Base-by-base conservation (phyloP, 2,888 invertebrate genomes). In the Laothoe populi region DNA sequence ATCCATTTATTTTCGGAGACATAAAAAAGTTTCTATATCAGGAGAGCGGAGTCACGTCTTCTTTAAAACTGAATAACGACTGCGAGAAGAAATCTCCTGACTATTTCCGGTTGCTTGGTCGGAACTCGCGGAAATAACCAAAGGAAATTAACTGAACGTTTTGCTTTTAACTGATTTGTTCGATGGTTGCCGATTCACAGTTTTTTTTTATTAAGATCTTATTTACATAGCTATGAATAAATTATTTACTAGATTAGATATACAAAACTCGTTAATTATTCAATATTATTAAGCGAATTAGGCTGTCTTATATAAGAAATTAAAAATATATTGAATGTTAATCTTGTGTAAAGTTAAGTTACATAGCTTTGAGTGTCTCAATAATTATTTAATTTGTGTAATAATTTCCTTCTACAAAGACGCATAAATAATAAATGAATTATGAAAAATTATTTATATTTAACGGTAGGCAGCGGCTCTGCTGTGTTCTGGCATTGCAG, bases 31-130 rank as follows among this genome's bases (percentile, higher is more conserved):
- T 44, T 44, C 35, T 35, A 53, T 31, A 53, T 31, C 19, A 31
- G 11, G 53, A 7, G 26, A 26, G 8, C 11, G 19, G 19, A 35
- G 53, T 53, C 24, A 19, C 46, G 53, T 19, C 49, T 35, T 19
- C 31, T 19, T 16, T 35, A 35, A 53, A 53, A 58, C 24, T 58
- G 57, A 58, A 58, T 58, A 58, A 53, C 35, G 53, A 53, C 31
- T 53, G 53, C 16, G 26, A 49, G 49, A 31, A 62, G 61, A 59
- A 62, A 21, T 58, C 61, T 31, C 57, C 26, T 13, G 60, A 71
- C 70, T 73, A 81, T 81, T 82, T 82, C 80, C 79, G 77, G 66
- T 72, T 67, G 70, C 72, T 76, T 75, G 78, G 71, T 72, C 70
- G 79, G 80, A 74, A 58, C 60, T 65, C 59, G 46, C 63, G 76